phyloP scores from a whole-genome alignment of 1,140 invertebrate genomes.

The Macrobrachium nipponense region DNA sequence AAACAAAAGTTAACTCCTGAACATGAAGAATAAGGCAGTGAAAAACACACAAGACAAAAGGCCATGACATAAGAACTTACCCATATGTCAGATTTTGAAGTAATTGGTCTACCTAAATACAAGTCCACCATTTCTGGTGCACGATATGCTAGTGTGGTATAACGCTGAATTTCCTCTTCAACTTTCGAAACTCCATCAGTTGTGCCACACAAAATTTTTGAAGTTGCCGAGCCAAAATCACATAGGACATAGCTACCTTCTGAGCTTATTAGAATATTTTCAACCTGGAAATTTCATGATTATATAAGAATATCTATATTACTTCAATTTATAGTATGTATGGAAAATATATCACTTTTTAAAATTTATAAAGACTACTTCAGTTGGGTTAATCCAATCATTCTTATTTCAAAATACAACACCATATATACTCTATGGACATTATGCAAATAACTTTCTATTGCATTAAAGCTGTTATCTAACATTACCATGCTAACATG shows the following conservation, averaged over 20 bases:
- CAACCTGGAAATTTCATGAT: constrained; percentile 74
- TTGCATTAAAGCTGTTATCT: too few relatives aligned
- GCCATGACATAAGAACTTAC: constrained; percentile 70
- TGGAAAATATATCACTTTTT: too few relatives aligned
- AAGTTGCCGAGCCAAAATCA: constrained; percentile 91
- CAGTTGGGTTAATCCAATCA: too few relatives aligned
- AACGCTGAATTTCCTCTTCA: constrained; percentile 94
- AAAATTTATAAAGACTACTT: too few relatives aligned
- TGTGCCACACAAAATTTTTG: constrained; percentile 78
- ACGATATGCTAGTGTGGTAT: constrained; percentile 93
- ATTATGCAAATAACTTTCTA: too few relatives aligned
- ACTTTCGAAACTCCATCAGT: constrained; percentile 80
- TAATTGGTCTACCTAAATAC: constrained; percentile 87
- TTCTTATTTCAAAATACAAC: too few relatives aligned
- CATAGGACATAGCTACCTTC: constrained; percentile 85
- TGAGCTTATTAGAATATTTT: constrained; percentile 88
- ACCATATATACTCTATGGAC: too few relatives aligned
- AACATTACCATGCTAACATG: too few relatives aligned
- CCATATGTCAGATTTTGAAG: constrained; percentile 95
- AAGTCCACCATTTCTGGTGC: constrained; percentile 97
- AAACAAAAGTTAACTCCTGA: too few relatives aligned
- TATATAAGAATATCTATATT: too few relatives aligned
- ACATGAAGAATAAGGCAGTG: background rate
- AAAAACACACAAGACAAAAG: background rate
- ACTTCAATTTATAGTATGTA: too few relatives aligned